phyloP scores from a whole-genome alignment of 2,888 invertebrate genomes.

The Helleia helle region DNA sequence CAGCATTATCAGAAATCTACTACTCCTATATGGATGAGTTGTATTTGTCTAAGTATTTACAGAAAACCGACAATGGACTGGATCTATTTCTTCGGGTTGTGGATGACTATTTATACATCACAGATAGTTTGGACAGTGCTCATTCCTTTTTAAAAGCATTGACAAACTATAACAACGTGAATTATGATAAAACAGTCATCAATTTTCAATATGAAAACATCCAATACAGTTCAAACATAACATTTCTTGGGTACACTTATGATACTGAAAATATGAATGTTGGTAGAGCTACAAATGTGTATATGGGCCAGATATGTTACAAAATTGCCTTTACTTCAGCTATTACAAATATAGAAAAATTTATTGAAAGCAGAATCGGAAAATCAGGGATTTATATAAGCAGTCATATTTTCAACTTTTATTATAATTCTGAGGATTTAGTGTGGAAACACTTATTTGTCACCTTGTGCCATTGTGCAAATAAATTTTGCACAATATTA shows the following conservation, averaged over 20 bases:
- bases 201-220: constrained; percentile 46
- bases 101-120: constrained; percentile 65
- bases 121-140: constrained; percentile 50
- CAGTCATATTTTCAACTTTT: constrained; percentile 53
- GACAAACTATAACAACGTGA: constrained; percentile 53
- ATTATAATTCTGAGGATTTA: constrained; percentile 43
- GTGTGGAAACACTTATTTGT: constrained; percentile 57
- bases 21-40: constrained; percentile 50
- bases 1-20: constrained; percentile 63
- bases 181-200: constrained; percentile 52
- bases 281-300: constrained; percentile 50
- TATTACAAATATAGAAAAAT: constrained; percentile 39
- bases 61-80: constrained; percentile 27
- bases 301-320: constrained; percentile 56
- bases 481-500: constrained; percentile 62
- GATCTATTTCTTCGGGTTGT: constrained; percentile 55
- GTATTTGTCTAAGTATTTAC: constrained; percentile 39
- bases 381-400: constrained; percentile 59
- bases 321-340: constrained; percentile 55
- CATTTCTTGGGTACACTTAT: constrained; percentile 55
- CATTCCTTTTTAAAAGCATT: constrained; percentile 44
- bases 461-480: constrained; percentile 60
- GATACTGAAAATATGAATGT: constrained; percentile 49
- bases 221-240: constrained; percentile 39
- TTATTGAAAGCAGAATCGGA: constrained; percentile 55